phyloP scores from a whole-genome alignment of 2,888 invertebrate species.

The Podabrus alpinus region DNA sequence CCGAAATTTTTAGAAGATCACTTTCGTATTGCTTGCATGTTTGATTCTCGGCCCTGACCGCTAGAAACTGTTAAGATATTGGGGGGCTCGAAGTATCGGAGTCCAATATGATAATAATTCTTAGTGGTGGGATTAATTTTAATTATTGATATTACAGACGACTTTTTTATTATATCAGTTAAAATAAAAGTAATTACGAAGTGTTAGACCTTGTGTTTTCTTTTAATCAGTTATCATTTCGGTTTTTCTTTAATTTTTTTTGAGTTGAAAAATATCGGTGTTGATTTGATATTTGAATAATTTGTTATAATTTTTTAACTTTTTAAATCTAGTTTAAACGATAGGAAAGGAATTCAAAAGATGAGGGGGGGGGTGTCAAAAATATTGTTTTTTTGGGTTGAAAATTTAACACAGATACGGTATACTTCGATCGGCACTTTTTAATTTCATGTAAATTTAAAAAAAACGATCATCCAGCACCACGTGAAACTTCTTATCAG shows the following conservation, averaged over 20 bases:
- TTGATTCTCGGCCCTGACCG: slow-evolving; percentile 14
- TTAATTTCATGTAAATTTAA: neutral
- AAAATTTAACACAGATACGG: no score
- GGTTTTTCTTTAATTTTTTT: neutral
- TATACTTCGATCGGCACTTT: neutral
- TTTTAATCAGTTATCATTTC: neutral
- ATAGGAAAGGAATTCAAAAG: no score
- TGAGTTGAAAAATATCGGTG: neutral
- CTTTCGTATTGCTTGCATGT: neutral
- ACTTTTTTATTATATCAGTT: neutral
- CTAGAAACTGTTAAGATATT: slow-evolving; percentile 11
- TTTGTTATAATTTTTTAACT: no score
- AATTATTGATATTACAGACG: neutral
- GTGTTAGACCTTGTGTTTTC: neutral
- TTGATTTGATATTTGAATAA: no score
- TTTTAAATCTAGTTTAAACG: no score
- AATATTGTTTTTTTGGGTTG: no score
- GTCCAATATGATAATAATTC: neutral
- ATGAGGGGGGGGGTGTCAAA: no score
- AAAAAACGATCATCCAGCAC: neutral
- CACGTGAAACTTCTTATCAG: neutral
- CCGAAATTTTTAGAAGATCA: neutral
- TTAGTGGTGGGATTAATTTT: neutral
- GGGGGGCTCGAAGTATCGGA: slow-evolving; percentile 6
- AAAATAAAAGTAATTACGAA: neutral